phyloP scores from a whole-genome alignment of 2,113 vertebrate species.

The Ophiodon elongatus region DNA sequence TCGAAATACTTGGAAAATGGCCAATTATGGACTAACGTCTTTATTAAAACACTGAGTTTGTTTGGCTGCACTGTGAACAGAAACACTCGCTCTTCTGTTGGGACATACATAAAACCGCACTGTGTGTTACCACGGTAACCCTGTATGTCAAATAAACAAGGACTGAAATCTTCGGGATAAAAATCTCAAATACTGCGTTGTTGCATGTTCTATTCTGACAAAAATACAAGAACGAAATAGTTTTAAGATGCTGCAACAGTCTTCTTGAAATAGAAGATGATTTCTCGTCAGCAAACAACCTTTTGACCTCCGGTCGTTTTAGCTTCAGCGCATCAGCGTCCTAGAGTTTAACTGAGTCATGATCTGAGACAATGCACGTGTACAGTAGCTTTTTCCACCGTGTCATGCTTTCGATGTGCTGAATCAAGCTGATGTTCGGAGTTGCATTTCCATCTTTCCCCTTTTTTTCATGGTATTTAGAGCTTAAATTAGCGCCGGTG shows the following conservation, averaged over 20 bases:
- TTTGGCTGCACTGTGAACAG: too few relatives aligned
- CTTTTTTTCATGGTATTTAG: conserved; percentile 46
- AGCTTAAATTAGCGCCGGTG: conserved; percentile 38
- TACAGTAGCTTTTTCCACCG: conserved; percentile 62
- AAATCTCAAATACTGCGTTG: background rate
- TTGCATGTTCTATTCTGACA: background rate
- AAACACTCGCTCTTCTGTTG: too few relatives aligned
- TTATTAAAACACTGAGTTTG: too few relatives aligned
- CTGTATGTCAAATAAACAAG: too few relatives aligned
- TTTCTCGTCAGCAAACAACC: conserved; percentile 31
- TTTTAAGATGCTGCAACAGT: background rate
- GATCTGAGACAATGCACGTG: conserved; percentile 29
- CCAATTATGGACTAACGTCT: too few relatives aligned
- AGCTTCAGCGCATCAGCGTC: background rate
- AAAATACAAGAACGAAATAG: conserved; percentile 4
- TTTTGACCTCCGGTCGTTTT: conserved; percentile 1
- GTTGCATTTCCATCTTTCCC: conserved; percentile 60
- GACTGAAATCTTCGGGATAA: background rate
- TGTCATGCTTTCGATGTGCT: conserved; percentile 72
- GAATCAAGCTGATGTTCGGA: conserved; percentile 52
- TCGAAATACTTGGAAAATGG: too few relatives aligned
- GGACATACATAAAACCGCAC: background rate
- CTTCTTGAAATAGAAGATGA: conserved; percentile 12
- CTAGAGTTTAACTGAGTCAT: conserved; percentile 60
- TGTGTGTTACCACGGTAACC: background rate